Base-by-base conservation (phyloP, 2,888 invertebrate species). In the Scaeva pyrastri region DNA sequence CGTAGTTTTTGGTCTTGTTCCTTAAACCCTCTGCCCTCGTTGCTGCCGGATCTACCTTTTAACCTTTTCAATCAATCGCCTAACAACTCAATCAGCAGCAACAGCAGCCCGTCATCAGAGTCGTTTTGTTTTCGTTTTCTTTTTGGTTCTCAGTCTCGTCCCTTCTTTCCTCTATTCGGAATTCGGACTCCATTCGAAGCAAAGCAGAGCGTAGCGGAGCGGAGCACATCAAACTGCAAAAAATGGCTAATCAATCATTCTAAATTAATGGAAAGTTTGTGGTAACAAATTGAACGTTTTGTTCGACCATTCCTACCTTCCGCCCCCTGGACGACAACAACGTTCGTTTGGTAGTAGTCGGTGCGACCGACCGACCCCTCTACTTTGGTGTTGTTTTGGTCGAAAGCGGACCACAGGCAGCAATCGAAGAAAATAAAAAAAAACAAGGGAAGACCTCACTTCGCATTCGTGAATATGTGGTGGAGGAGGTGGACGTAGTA, bases 211-310 rank as follows among this genome's bases (percentile, higher is more conserved):
- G 31, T 5, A 31, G 8, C 31, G 31, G 8, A 31, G 31, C 26
- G 43, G 19, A 12, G 39, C 19, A 55, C 26, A 8, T 48, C 23
- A 45, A 19, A 23, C 60, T 66, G 58, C 77, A 41, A 68, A 68
- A 52, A 68, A 52, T 48, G 50, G 45, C 86, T 76, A 82, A 86
- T 86, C 86, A 86, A 86, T 86, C 86, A 86, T 86, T 78, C 77
- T 82, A 86, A 86, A 86, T 86, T 86, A 86, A 86, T 86, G 86
- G 86, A 86, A 86, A 86, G 81, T 86, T 86, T 82, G 86, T 75
- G 86, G 86, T 78, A 86, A 86, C 86, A 86, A 86, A 86, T 86
- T 82, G 86, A 82, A 81, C 82, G 77, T 82, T 86, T 86, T 86
- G 86, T 78, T 78, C 64, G 41, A 56, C 45, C 23, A 70, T 19